Conservation (phyloP, 1,140 invertebrate genomes). For the Diachasmimorpha longicaudata region DNA sequence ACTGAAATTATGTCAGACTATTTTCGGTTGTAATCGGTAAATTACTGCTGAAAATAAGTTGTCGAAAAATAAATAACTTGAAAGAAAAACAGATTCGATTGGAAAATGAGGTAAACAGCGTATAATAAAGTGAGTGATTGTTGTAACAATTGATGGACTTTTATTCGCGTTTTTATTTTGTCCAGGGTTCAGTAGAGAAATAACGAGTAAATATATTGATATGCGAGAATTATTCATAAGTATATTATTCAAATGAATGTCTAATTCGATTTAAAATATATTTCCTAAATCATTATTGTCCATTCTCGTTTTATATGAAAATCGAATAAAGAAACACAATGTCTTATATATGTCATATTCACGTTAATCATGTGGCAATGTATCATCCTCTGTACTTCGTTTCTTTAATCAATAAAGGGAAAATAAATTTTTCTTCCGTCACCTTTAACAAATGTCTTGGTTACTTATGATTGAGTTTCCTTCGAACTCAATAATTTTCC, state of each 20-base stretch:
- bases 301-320: background rate
- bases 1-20: too few species aligned
- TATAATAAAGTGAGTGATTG: too few species aligned
- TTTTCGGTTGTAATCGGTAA: too few species aligned
- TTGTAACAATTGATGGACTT: too few species aligned
- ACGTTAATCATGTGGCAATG: background rate
- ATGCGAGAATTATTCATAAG: background rate
- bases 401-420: slow-evolving; percentile 50
- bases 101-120: too few species aligned
- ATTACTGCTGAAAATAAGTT: too few species aligned
- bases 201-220: too few species aligned
- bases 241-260: background rate
- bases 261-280: background rate
- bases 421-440: slow-evolving; percentile 51
- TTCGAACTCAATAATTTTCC: slow-evolving; percentile 7
- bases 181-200: too few species aligned
- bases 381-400: slow-evolving; percentile 38
- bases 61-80: too few species aligned
- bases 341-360: background rate
- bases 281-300: background rate
- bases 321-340: slow-evolving; percentile 5
- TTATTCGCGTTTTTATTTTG: too few species aligned
- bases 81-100: too few species aligned
- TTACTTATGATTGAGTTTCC: slow-evolving; percentile 11
- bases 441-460: slow-evolving; percentile 34